These are phyloP conservation scores for Drosophila gunungcola DNA, from an alignment of 1,140 invertebrate genomes.

Conservation along the genomic window DNA sequence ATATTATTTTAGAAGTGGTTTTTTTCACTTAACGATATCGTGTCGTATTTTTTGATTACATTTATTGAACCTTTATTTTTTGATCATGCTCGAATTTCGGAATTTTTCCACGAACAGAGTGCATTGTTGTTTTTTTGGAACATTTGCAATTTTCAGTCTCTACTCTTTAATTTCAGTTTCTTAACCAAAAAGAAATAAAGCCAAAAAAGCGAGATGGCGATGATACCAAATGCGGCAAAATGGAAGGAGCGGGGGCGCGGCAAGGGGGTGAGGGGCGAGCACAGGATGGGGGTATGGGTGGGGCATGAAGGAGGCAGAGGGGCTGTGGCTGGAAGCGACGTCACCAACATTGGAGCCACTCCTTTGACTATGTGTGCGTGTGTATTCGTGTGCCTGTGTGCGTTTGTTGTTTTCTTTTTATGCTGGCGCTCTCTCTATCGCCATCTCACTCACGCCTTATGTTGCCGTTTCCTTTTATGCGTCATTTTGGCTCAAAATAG, in stretches of 20 bases:
- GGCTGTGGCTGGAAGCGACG: slow-evolving; percentile 52
- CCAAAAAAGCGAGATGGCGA: slow-evolving; percentile 25
- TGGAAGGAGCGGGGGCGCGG: not conserved
- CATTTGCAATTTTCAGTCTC: slow-evolving; percentile 26
- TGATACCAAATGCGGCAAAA: slow-evolving; percentile 42
- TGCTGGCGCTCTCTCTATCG: slow-evolving; percentile 35
- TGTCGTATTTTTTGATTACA: not conserved
- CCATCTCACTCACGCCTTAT: slow-evolving; percentile 32
- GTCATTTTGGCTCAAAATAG: slow-evolving; percentile 70
- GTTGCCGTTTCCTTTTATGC: slow-evolving; percentile 57
- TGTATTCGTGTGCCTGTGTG: slow-evolving; percentile 9
- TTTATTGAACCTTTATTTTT: not conserved
- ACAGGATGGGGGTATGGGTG: not conserved
- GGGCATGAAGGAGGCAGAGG: slow-evolving; percentile 5
- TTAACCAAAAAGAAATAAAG: slow-evolving; percentile 14
- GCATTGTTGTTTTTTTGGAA: slow-evolving; percentile 8
- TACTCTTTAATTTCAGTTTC: slow-evolving; percentile 42
- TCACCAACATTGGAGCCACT: slow-evolving; percentile 64
- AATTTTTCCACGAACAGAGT: slow-evolving; percentile 5
- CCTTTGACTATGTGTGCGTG: slow-evolving; percentile 59
- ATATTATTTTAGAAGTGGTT: too few species aligned
- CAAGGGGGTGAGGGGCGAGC: not conserved
- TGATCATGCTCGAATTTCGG: slow-evolving; percentile 20
- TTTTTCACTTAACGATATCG: too few species aligned
- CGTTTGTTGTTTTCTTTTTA: slow-evolving; percentile 60